Conservation (phyloP, 35 echinoderm and acorn worm genomes). For the Heliocidaris erythrogramma region DNA sequence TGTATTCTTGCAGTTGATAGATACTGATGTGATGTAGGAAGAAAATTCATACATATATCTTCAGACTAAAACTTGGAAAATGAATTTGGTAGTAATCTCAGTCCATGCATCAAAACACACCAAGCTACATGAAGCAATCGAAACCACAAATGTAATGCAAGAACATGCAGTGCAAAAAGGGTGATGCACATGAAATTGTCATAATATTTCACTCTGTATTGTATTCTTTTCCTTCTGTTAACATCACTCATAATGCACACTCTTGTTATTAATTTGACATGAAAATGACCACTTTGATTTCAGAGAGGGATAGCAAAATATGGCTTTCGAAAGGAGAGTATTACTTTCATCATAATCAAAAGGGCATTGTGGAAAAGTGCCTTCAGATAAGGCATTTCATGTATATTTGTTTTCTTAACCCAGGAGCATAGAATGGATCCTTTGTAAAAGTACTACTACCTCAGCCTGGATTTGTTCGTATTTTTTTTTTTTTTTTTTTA, state of each 20-base stretch:
- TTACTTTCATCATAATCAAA: neutral
- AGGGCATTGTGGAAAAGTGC: neutral
- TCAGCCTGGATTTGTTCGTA: no score
- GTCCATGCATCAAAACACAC: neutral
- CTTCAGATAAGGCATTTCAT: no score
- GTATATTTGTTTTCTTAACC: no score
- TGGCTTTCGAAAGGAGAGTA: neutral
- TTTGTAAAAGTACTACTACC: no score
- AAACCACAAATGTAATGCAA: neutral
- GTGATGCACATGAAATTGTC: neutral
- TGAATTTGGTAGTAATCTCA: neutral
- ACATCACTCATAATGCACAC: neutral
- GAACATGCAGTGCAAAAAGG: neutral
- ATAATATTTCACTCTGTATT: neutral
- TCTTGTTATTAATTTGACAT: neutral
- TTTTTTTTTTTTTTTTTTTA: no score
- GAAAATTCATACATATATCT: neutral
- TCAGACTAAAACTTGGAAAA: neutral
- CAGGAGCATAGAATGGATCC: no score
- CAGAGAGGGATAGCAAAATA: neutral
- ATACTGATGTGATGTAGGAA: neutral
- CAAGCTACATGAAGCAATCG: neutral
- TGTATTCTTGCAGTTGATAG: neutral
- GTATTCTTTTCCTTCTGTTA: neutral
- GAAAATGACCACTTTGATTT: neutral